These are phyloP conservation scores for Priocnemis perturbator DNA, from an alignment of 2,888 invertebrate species.

Conservation along the genomic window DNA sequence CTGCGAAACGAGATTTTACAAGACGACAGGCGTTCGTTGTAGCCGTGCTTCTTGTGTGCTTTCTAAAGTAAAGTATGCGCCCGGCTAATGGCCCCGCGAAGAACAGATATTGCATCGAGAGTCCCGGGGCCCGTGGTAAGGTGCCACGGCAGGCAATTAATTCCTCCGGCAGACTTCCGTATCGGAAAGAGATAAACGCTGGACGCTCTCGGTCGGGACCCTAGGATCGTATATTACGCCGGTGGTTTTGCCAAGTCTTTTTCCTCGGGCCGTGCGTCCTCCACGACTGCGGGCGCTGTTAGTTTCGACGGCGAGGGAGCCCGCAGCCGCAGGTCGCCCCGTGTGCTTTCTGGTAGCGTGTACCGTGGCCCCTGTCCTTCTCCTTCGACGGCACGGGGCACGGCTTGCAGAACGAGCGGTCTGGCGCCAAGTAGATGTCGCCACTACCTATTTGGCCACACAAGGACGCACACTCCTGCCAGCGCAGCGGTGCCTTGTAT, in stretches of 20 bases:
- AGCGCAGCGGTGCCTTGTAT: constrained; percentile 17
- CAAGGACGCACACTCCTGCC: constrained; percentile 33
- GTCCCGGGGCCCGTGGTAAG: constrained; percentile 47
- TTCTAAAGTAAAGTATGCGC: constrained; percentile 59
- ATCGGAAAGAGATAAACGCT: constrained; percentile 61
- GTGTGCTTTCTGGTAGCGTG: constrained; percentile 4
- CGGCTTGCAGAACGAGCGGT: constrained; percentile 59
- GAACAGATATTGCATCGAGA: constrained; percentile 60
- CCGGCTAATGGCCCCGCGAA: constrained; percentile 55
- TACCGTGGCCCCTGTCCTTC: constrained; percentile 44
- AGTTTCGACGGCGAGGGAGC: constrained; percentile 27
- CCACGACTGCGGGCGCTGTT: constrained; percentile 7
- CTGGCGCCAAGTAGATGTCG: constrained; percentile 71
- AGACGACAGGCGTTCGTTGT: constrained; percentile 39
- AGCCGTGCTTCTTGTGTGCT: constrained; percentile 51
- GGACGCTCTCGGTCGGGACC: constrained; percentile 54
- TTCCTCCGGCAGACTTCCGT: constrained; percentile 58
- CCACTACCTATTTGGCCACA: constrained; percentile 55
- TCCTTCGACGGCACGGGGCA: constrained; percentile 28
- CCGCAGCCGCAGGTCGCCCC: constrained; percentile 19
- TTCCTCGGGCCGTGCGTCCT: constrained; percentile 16
- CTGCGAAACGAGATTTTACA: constrained; percentile 49
- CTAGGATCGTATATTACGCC: constrained; percentile 54
- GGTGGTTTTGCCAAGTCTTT: constrained; percentile 47
- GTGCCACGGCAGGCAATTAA: constrained; percentile 60